phyloP scores from a whole-genome alignment of 2,113 vertebrate species.

The Balaeniceps rex region DNA sequence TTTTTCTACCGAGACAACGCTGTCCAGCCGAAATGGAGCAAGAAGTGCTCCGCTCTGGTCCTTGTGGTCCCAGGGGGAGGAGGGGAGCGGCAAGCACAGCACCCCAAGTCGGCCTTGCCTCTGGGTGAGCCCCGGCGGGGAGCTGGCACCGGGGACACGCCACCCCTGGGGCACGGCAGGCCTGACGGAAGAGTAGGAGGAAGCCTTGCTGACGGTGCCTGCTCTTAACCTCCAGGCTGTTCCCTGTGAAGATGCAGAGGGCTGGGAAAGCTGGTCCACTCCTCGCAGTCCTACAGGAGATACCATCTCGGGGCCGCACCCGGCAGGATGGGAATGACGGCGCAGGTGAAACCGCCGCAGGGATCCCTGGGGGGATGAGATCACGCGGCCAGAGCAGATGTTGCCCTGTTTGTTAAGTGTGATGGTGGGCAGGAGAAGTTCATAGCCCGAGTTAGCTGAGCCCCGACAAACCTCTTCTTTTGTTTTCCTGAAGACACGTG shows the following conservation, averaged over 20 bases:
- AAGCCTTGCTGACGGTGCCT: background rate
- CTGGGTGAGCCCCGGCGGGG: background rate
- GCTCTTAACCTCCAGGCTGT: background rate
- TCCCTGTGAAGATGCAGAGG: background rate
- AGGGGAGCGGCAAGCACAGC: background rate
- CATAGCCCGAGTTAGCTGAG: background rate
- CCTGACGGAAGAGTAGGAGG: background rate
- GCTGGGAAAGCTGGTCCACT: background rate
- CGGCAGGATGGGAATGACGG: fast-evolving
- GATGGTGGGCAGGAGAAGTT: background rate
- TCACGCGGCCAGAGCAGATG: background rate
- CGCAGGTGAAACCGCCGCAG: fast-evolving
- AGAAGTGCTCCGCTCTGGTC: background rate
- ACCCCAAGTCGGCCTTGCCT: background rate
- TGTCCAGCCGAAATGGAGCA: background rate
- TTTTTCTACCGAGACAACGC: background rate
- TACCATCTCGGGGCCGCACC: background rate
- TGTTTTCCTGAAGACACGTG: background rate
- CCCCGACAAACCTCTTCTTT: background rate
- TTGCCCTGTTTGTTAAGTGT: background rate
- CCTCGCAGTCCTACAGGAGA: fast-evolving
- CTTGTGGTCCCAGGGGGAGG: background rate
- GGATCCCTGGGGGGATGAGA: background rate
- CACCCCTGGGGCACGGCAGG: background rate
- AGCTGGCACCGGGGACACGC: fast-evolving